Percentiles rank a stretch among this genome's conserved stretches.
Evolutionary conservation across 2,797 vertebrate species (phyloP).

Genomic region (Takifugu ocellatus): DNA sequence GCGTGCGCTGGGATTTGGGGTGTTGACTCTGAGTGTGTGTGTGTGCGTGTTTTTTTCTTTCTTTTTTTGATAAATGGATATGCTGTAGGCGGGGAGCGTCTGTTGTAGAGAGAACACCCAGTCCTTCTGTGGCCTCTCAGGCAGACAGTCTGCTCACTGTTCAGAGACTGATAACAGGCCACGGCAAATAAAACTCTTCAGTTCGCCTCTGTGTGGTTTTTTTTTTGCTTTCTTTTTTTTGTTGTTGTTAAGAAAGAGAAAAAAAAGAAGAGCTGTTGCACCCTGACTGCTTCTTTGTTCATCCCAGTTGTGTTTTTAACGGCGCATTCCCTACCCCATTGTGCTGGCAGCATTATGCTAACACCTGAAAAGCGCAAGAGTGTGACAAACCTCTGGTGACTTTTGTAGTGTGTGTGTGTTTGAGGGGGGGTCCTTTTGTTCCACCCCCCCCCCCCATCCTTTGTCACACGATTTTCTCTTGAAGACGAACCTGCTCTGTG

Average conservation of each 20-base stretch:
- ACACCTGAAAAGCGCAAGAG: slow-evolving; percentile 61
- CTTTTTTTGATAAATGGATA: slow-evolving; percentile 74
- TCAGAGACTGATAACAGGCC: slow-evolving; percentile 92
- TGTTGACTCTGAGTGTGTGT: slow-evolving; percentile 65
- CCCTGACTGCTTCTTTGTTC: slow-evolving; percentile 65
- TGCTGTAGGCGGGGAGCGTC: slow-evolving; percentile 76
- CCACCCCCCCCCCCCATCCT: neutral
- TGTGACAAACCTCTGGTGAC: slow-evolving; percentile 48
- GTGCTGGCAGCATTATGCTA: slow-evolving; percentile 53
- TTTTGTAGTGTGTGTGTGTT: slow-evolving; percentile 37
- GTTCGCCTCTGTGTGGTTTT: slow-evolving; percentile 74
- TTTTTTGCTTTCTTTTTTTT: slow-evolving; percentile 52
- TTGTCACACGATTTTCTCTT: slow-evolving; percentile 13
- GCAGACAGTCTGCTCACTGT: slow-evolving; percentile 86
- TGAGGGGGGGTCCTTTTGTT: slow-evolving; percentile 11
- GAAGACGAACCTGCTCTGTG: no score
- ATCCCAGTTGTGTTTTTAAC: slow-evolving; percentile 51
- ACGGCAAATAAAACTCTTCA: slow-evolving; percentile 94
- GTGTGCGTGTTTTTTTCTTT: slow-evolving; percentile 32
- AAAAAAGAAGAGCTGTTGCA: slow-evolving; percentile 52
- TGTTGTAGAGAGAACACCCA: slow-evolving; percentile 87
- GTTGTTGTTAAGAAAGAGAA: neutral
- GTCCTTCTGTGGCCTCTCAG: slow-evolving; percentile 90
- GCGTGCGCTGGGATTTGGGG: slow-evolving; percentile 58
- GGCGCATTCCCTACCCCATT: slow-evolving; percentile 40